A percentile compares a stretch with the other conserved stretches of the same genome.
Evolutionary conservation across 2,797 vertebrate species (phyloP).

Genomic region (Pangasius krempfi): DNA sequence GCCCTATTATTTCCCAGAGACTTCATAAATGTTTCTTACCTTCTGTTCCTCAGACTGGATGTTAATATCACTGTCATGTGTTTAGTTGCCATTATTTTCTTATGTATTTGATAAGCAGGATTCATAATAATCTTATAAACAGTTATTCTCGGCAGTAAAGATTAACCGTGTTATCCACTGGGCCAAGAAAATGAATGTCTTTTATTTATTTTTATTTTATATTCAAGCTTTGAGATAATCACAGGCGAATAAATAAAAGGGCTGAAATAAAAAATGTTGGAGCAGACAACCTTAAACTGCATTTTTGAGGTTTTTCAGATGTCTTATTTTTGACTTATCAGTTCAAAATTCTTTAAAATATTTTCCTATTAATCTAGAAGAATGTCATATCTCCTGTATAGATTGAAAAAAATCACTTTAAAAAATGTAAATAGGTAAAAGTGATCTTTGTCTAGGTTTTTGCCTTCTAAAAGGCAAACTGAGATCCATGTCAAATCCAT

Average conservation of each 20-base stretch:
- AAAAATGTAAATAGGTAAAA: too few species aligned
- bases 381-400: not conserved
- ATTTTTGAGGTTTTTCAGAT: not conserved
- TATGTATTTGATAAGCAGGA: not conserved
- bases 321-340: not conserved
- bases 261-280: not conserved
- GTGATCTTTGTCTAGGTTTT: not conserved
- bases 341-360: not conserved
- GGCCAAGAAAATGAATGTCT: not conserved
- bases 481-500: too few species aligned
- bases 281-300: not conserved
- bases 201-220: not conserved
- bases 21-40: not conserved
- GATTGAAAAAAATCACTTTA: not conserved
- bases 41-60: not conserved
- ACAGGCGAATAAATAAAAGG: not conserved
- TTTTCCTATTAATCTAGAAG: not conserved
- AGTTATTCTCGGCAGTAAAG: not conserved
- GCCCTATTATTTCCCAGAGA: not conserved
- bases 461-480: not conserved
- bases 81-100: not conserved
- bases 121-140: not conserved
- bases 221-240: not conserved
- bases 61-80: not conserved
- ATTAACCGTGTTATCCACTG: not conserved